phyloP scores from a whole-genome alignment of 2,888 invertebrate genomes.

The Agonopterix alstromeriana region DNA sequence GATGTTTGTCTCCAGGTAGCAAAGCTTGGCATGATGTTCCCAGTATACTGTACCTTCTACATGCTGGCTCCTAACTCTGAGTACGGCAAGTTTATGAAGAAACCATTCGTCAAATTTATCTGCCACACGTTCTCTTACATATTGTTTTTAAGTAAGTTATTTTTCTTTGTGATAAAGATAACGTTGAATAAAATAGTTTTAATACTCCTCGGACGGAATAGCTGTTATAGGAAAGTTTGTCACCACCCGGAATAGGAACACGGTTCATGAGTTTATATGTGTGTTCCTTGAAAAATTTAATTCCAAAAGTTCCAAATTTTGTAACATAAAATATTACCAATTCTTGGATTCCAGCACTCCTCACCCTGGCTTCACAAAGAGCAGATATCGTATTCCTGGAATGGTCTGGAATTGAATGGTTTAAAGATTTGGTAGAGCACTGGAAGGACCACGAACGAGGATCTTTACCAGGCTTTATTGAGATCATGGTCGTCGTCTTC shows the following conservation, averaged over 20 bases:
- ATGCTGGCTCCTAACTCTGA: slow-evolving; percentile 93
- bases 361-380: slow-evolving; percentile 95
- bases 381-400: slow-evolving; percentile 89
- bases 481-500: slow-evolving; percentile 89
- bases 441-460: slow-evolving; percentile 89
- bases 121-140: slow-evolving; percentile 97
- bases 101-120: slow-evolving; percentile 99
- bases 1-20: slow-evolving; percentile 75
- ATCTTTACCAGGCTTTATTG: slow-evolving; percentile 86
- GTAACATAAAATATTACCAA: too few relatives aligned
- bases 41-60: slow-evolving; percentile 93
- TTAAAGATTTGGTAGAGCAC: slow-evolving; percentile 82
- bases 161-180: not conserved
- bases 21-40: slow-evolving; percentile 93
- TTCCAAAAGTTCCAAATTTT: too few relatives aligned
- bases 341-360: slow-evolving; percentile 79
- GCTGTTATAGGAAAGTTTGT: too few relatives aligned
- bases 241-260: too few relatives aligned
- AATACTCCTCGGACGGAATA: slow-evolving; percentile 14
- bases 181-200: not conserved
- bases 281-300: too few relatives aligned
- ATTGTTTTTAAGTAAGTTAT: slow-evolving; percentile 92
- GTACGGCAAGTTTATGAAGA: slow-evolving; percentile 94
- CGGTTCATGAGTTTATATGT: too few relatives aligned
- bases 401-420: slow-evolving; percentile 86